Evolutionary conservation across 2,797 vertebrate genomes (phyloP), one percentile per base, ranked within the genome.

Genomic region (Pygocentrus nattereri): DNA sequence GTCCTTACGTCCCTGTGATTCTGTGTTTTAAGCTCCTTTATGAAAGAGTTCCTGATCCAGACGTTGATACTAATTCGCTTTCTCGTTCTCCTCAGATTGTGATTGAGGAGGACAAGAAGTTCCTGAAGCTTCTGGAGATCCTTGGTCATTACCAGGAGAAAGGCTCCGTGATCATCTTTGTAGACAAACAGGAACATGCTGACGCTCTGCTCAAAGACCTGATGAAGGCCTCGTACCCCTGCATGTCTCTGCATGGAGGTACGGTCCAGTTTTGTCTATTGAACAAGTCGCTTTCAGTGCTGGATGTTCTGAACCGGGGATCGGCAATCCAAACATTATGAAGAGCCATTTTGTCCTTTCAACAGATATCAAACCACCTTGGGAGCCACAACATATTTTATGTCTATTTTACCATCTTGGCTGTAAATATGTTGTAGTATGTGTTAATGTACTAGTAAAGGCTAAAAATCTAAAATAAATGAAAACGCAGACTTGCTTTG

Each of bases 181-280:
- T 99, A 86, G 98, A 99, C 93, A 99, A 99, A 84, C 98, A 99
- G 88, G 98, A 99, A 87, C 98, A 99, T 0, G 98, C 98, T 0
- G 98, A 99, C 38, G 95, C 86, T 0, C 91, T 99, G 82, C 90
- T 99, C 27, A 99, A 99, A 91, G 98, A 99, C 88, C 92, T 99
- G 87, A 99, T 99, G 98, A 98, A 98, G 90, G 98, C 98, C 19
- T 98, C 98, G 5, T 99, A 99, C 64, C 97, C 98, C 64, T 99
- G 98, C 94, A 94, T 99, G 95, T 99, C 98, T 52, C 95, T 99
- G 80, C 98, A 99, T 31, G 98, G 98, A 96, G 98, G 98, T 99
- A 93, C 13, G 13, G 18, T 41, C 41, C 62, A 44, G 41, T 44
- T 12, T 41, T 11, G 8, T n/a, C n/a, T n/a, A n/a, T n/a, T n/a